Conservation (phyloP, 2,113 vertebrate genomes). For the Gallinago undulata region DNA sequence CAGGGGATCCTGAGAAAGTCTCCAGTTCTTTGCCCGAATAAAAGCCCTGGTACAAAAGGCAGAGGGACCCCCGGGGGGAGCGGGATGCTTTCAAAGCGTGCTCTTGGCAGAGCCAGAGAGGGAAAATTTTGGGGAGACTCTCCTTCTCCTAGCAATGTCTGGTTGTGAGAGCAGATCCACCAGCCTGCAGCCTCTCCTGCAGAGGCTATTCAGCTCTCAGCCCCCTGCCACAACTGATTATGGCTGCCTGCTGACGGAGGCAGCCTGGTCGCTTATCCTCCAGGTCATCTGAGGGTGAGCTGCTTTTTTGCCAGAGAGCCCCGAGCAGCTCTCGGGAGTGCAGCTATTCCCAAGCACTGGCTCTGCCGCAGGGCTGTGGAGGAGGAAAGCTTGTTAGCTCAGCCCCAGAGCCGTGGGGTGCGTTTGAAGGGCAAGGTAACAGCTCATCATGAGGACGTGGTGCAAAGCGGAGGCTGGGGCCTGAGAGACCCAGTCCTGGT, state of each 20-base stretch:
- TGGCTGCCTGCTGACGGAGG: not conserved
- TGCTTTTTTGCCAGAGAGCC: not conserved
- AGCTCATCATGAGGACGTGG: fast-evolving
- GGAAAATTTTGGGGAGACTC: not conserved
- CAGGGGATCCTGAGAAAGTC: not conserved
- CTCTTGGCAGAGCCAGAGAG: not conserved
- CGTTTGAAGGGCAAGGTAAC: not conserved
- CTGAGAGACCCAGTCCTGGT: not conserved
- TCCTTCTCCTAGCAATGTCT: not conserved
- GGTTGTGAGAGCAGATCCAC: not conserved
- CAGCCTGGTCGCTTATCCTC: not conserved
- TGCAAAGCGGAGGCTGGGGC: not conserved
- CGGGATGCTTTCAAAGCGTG: not conserved
- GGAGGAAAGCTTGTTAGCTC: not conserved
- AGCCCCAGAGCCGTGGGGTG: fast-evolving
- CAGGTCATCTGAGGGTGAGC: not conserved
- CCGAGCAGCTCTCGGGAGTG: not conserved
- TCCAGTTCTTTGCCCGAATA: not conserved
- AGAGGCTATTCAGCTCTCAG: not conserved
- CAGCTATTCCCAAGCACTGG: not conserved
- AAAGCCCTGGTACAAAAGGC: not conserved
- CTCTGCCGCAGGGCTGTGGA: not conserved
- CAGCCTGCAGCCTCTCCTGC: not conserved
- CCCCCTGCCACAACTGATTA: not conserved
- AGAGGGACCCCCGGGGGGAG: not conserved